These are phyloP conservation scores for Coptotermes formosanus DNA, from an alignment of 1,140 invertebrate genomes.

Conservation along the genomic window DNA sequence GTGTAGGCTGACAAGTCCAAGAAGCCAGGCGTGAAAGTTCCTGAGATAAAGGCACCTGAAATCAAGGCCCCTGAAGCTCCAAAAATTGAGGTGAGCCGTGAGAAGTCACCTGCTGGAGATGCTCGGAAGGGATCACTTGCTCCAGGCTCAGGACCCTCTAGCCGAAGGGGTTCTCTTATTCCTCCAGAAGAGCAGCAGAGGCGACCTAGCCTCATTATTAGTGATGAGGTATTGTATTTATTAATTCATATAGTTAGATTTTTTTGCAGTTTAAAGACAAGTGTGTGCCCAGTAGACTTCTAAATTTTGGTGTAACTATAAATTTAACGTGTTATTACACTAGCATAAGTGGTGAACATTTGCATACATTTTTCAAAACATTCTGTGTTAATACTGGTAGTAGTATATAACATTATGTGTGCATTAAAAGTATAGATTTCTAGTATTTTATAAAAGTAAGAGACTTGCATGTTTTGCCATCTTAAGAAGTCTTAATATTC, in stretches of 20 bases:
- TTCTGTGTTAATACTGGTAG: no score
- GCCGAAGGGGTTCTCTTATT: constrained; percentile 79
- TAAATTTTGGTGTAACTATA: no score
- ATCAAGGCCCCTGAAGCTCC: constrained; percentile 62
- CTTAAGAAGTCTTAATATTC: no score
- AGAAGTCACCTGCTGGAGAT: constrained; percentile 67
- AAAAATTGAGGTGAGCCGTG: constrained; percentile 81
- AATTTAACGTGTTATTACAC: no score
- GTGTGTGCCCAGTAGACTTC: no score
- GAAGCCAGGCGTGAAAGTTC: constrained; percentile 30
- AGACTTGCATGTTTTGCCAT: no score
- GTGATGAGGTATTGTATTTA: constrained; percentile 78
- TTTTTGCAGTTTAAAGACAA: background rate
- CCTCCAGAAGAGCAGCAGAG: constrained; percentile 78
- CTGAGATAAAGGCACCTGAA: constrained; percentile 68
- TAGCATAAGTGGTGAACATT: no score
- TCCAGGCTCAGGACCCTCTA: constrained; percentile 66
- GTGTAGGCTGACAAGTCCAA: constrained; percentile 24
- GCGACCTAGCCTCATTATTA: constrained; percentile 84
- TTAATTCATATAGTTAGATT: background rate
- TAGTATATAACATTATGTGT: no score
- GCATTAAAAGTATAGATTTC: no score
- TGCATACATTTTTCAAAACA: no score
- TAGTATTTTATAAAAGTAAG: no score
- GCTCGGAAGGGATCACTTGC: constrained; percentile 73